phyloP scores from a whole-genome alignment of 2,797 vertebrate species.

The Lagocephalus sceleratus region DNA sequence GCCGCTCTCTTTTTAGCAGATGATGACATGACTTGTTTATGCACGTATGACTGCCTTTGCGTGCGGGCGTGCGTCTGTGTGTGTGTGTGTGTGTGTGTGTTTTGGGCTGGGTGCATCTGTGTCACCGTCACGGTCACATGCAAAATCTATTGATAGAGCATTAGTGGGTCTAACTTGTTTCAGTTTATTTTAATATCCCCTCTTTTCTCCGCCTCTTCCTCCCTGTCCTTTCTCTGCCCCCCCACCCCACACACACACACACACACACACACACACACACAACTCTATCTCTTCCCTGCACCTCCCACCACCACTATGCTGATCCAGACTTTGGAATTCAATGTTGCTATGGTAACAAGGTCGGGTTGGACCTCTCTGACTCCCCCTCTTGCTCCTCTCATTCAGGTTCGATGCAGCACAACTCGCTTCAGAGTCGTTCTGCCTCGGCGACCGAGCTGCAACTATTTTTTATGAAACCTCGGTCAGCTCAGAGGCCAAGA shows the following conservation, averaged over 20 bases:
- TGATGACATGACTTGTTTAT: conserved; percentile 6
- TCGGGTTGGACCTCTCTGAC: conserved; percentile 68
- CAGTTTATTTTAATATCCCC: conserved; percentile 37
- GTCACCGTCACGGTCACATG: conserved; percentile 36
- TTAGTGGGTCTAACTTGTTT: conserved; percentile 28
- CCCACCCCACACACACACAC: conserved; percentile 18
- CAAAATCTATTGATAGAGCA: conserved; percentile 49
- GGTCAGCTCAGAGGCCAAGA: not conserved
- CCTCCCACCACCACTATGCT: conserved; percentile 44
- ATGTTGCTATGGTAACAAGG: conserved; percentile 81
- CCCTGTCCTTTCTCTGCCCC: conserved; percentile 30
- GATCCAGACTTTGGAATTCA: conserved; percentile 78
- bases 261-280: too few relatives aligned
- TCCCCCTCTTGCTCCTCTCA: conserved; percentile 63
- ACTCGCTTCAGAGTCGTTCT: conserved; percentile 51
- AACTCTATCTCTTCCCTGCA: conserved; percentile 41
- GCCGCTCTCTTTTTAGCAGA: conserved; percentile 4
- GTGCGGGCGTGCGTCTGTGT: conserved; percentile 8
- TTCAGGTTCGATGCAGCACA: conserved; percentile 64
- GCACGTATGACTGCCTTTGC: conserved; percentile 18
- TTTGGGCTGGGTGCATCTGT: conserved; percentile 19
- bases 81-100: conserved; percentile 19
- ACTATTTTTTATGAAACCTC: not conserved
- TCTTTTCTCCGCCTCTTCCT: conserved; percentile 42
- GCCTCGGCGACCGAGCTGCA: conserved; percentile 19